Conservation (phyloP, 30 jellyfish, hydroid and myxozoan species). For the Cassiopea xamachana region DNA sequence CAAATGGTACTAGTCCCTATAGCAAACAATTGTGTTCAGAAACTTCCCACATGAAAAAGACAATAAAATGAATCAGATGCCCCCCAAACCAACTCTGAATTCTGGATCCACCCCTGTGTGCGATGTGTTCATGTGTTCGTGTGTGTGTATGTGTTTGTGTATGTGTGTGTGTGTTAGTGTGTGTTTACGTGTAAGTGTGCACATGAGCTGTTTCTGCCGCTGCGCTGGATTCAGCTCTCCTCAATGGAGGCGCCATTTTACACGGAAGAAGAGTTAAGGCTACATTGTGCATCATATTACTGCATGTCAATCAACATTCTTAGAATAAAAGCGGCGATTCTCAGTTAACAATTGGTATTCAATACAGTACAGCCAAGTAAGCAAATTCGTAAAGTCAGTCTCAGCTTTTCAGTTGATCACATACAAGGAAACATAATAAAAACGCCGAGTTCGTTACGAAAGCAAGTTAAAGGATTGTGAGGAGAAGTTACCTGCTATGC, state of each 20-base stretch:
- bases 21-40: no score
- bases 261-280: not conserved
- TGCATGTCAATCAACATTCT: conserved; percentile 17
- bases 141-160: no score
- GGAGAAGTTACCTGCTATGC: not conserved
- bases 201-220: no score
- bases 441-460: not conserved
- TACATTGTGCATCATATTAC: not conserved
- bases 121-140: no score
- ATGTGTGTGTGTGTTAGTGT: no score
- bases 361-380: not conserved
- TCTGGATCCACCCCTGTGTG: no score
- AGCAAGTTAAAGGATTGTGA: not conserved
- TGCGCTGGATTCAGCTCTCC: no score
- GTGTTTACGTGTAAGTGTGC: no score
- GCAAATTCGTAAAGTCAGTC: not conserved
- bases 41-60: no score
- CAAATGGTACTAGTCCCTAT: no score
- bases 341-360: not conserved
- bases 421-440: not conserved
- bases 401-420: not conserved
- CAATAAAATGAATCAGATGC: no score
- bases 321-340: not conserved
- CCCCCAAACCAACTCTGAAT: no score
- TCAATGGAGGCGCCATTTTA: not conserved